Base-by-base conservation (phyloP, 1,140 invertebrate genomes). In the Zaprionus capensis region DNA sequence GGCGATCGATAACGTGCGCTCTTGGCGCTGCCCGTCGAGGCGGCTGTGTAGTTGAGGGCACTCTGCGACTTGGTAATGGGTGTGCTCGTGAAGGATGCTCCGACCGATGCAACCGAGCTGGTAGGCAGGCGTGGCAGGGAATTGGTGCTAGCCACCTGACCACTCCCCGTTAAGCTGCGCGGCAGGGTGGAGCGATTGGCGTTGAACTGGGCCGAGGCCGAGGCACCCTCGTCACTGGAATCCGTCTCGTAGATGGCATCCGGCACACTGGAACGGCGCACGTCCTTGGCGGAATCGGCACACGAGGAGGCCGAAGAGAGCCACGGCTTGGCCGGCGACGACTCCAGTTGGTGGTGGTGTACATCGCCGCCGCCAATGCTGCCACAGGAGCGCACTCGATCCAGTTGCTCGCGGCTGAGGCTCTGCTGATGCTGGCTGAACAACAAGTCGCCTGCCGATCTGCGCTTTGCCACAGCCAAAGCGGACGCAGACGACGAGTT, bases 1-100 rank as follows among this genome's bases (percentile, higher is more conserved):
- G 97, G 97, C 0, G 97, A 97, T 2, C 97, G 93, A 88, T 98
- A 98, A 3, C 97, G 93, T 5, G 97, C 97, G 31, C 97, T 97
- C 84, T 97, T 97, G 4, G 97, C 96, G 71, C 94, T 94, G 57
- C 94, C 94, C 73, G 94, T 94, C 41, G 76, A 74, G 31, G 65
- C 68, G 46, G 84, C 63, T 1, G 82, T 80, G 36, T 79, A 95
- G 94, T 82, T 96, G 93, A 86, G 95, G 51, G 95, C 94, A 72
- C 95, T 96, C 79, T 96, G 95, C 0, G 95, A 95, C 82, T 96
- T 96, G 76, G 96, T 95, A 90, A 96, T 95, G 73, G 94, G 88
- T 36, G 94, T 93, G 82, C 93, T 94, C 71, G 94, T 93, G 1
- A 90, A 78, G 17, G 78, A 34, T 0, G 80, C 80, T 26, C 84